A percentile compares a stretch with the other conserved stretches of the same genome.
Conservation (phyloP, 2,113 vertebrate genomes). For the Campylomormyrus tamandua region DNA sequence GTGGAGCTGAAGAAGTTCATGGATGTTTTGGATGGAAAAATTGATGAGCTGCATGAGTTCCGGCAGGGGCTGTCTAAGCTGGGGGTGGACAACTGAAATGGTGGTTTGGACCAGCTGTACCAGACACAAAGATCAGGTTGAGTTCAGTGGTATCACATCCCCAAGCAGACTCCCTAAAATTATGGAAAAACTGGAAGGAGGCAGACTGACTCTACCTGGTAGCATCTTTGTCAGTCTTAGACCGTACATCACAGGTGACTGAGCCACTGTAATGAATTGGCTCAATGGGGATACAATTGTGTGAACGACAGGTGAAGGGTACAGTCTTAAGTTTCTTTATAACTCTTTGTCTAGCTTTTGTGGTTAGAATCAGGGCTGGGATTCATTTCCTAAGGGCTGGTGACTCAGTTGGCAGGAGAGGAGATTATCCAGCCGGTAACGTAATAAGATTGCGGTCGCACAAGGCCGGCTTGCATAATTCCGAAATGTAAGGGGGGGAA, state of each 20-base stretch:
- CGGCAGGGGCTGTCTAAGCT: slow-evolving; percentile 86
- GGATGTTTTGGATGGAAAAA: slow-evolving; percentile 86
- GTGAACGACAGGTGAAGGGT: slow-evolving; percentile 56
- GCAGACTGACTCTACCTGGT: slow-evolving; percentile 43
- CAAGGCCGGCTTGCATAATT: slow-evolving; percentile 34
- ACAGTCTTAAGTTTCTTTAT: slow-evolving; percentile 61
- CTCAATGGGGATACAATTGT: slow-evolving; percentile 7
- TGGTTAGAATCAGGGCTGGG: slow-evolving; percentile 54
- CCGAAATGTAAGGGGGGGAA: not conserved
- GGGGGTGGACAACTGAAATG: slow-evolving; percentile 75
- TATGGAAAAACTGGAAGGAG: slow-evolving; percentile 31
- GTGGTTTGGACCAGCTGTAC: slow-evolving; percentile 21
- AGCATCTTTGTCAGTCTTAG: slow-evolving; percentile 48
- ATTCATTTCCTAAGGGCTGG: slow-evolving; percentile 69
- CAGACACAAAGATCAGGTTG: slow-evolving; percentile 36
- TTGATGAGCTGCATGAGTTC: slow-evolving; percentile 91
- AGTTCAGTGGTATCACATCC: slow-evolving; percentile 50
- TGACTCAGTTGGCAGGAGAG: slow-evolving; percentile 48
- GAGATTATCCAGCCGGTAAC: slow-evolving; percentile 31
- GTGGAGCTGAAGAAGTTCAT: slow-evolving; percentile 86
- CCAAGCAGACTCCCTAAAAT: slow-evolving; percentile 45
- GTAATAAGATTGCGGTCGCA: slow-evolving; percentile 46
- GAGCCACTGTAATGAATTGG: slow-evolving; percentile 43
- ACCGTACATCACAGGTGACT: slow-evolving; percentile 51
- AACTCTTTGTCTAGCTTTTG: not conserved